Conservation (phyloP, 1,140 invertebrate genomes). For the Homalodisca vitripennis region DNA sequence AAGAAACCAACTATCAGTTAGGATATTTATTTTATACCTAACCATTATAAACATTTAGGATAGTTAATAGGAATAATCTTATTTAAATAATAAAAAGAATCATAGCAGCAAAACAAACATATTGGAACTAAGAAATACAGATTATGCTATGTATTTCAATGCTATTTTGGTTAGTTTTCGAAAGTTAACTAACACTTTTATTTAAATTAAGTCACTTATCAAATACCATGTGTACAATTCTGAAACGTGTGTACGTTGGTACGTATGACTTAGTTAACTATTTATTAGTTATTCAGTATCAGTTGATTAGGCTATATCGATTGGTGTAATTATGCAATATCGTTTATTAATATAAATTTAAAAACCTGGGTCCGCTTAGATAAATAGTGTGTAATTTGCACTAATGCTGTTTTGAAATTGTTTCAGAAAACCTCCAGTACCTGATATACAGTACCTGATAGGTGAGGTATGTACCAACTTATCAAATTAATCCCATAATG, state of each 20-base stretch:
- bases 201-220: no score
- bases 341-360: background rate
- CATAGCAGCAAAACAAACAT: no score
- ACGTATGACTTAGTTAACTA: background rate
- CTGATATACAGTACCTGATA: slow-evolving; percentile 73
- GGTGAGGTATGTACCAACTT: slow-evolving; percentile 54
- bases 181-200: no score
- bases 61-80: no score
- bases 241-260: background rate
- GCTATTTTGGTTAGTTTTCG: no score
- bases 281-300: background rate
- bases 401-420: background rate
- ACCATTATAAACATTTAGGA: no score
- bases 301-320: background rate
- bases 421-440: slow-evolving; percentile 22
- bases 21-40: no score
- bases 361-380: background rate
- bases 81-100: no score
- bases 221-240: no score
- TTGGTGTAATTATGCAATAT: background rate
- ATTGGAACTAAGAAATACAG: no score
- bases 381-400: background rate
- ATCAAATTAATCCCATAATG: background rate
- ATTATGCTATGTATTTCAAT: no score
- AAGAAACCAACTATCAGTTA: no score